Evolutionary conservation across 37 sponge, comb jelly and placozoan genomes (phyloP), one percentile per base, ranked within the genome.

Genomic region (Agelas oroides): DNA sequence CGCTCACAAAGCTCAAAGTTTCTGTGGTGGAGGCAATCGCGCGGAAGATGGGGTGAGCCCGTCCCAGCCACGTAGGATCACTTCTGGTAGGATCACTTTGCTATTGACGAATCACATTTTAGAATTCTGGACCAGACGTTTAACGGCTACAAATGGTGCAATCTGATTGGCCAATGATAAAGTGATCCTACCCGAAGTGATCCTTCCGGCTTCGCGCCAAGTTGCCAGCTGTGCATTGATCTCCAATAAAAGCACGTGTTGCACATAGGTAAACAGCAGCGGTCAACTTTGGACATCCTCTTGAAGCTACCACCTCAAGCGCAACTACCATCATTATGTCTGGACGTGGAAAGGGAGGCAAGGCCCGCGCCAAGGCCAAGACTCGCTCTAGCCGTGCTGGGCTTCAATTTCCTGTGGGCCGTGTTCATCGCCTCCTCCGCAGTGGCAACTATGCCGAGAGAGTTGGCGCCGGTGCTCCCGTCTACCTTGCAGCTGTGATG

Each of bases 301-400:
- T n/a, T n/a, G n/a, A n/a, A n/a, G n/a, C n/a, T n/a, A n/a, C n/a
- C n/a, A n/a, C n/a, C n/a, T n/a, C n/a, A n/a, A n/a, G n/a, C n/a
- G n/a, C n/a, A n/a, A n/a, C n/a, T n/a, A n/a, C n/a, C n/a, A n/a
- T 8, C 8, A 57, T 70, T 23, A 96, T 96, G 97, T 81, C 97
- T 86, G 97, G 97, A 89, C 92, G 97, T 88, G 97, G 97, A 70
- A 96, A 96, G 82, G 95, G 97, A 76, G 82, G 82, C 35, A 95
- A 97, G 69, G 88, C 95, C 40, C 83, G 91, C 56, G 82, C 93
- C 27, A 97, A 97, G 93, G 77, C 93, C 71, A 95, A 92, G 89
- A 92, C 83, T 35, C 88, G 97, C 18, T 97, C 97, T 17, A 81
- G 57, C 56, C 92, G 94, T 40, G 97, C 97, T 73, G 97, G 97